These are phyloP conservation scores for Odontothrips loti DNA, from an alignment of 2,888 invertebrate species.

Conservation along the genomic window DNA sequence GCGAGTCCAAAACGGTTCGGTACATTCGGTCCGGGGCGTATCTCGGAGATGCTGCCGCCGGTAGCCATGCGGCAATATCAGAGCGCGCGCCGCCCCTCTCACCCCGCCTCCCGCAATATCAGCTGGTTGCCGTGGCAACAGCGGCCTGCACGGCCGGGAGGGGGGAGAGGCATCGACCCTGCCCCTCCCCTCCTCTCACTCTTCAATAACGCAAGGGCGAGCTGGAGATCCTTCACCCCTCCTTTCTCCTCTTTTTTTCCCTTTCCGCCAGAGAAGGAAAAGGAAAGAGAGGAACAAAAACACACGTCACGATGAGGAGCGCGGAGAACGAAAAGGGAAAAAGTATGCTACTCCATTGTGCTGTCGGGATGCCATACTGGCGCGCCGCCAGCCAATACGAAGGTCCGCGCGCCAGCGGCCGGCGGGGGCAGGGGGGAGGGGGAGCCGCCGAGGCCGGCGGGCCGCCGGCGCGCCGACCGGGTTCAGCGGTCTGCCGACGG, in stretches of 20 bases:
- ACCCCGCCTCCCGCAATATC: slow-evolving; percentile 50
- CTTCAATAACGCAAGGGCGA: not conserved
- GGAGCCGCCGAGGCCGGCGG: slow-evolving; percentile 30
- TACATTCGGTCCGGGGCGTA: no score
- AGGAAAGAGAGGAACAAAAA: not conserved
- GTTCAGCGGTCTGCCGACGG: not conserved
- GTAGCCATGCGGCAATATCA: no score
- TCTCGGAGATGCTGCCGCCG: no score
- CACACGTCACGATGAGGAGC: not conserved
- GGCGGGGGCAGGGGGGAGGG: not conserved
- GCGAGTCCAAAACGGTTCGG: no score
- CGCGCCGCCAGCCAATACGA: slow-evolving; percentile 22
- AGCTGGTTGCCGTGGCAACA: slow-evolving; percentile 56
- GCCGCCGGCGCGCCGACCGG: slow-evolving; percentile 13
- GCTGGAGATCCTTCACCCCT: not conserved
- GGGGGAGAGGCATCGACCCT: slow-evolving; percentile 31
- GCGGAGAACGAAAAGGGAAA: slow-evolving; percentile 37
- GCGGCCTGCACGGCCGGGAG: slow-evolving; percentile 42
- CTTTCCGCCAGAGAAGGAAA: not conserved
- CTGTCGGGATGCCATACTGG: slow-evolving; percentile 32
- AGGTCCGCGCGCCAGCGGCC: not conserved
- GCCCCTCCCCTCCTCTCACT: slow-evolving; percentile 17
- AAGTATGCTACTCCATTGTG: slow-evolving; percentile 34
- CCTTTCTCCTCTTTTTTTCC: not conserved
- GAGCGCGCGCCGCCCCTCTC: not conserved